A percentile compares a stretch with the other conserved stretches of the same genome.
Evolutionary conservation across 2,888 invertebrate genomes (phyloP).

Genomic region (Heliconius ethilla): DNA sequence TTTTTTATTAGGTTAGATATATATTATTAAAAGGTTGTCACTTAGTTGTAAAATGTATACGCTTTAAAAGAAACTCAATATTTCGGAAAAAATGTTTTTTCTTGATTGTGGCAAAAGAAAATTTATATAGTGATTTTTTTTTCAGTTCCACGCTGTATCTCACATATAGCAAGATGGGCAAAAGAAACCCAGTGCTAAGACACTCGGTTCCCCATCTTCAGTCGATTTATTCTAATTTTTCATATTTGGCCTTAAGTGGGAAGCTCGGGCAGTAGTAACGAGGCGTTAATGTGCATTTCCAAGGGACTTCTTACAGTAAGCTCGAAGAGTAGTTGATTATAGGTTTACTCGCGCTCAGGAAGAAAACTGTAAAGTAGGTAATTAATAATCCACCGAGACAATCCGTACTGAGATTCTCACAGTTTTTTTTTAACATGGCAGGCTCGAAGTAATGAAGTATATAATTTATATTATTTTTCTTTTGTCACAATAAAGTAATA

Average conservation of each 20-base stretch:
- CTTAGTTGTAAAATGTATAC: conserved; percentile 20
- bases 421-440: not conserved
- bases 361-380: too few relatives aligned
- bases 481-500: conserved; percentile 20
- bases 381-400: too few relatives aligned
- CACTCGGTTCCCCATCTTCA: not conserved
- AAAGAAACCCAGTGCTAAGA: not conserved
- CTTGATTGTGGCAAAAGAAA: not conserved
- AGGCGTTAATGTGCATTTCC: too few relatives aligned
- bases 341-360: too few relatives aligned
- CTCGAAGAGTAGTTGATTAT: too few relatives aligned
- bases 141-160: not conserved
- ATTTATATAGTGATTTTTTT: not conserved
- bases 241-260: too few relatives aligned
- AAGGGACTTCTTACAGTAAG: too few relatives aligned
- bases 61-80: conserved; percentile 10
- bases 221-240: too few relatives aligned
- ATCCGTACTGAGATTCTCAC: not conserved
- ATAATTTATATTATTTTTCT: not conserved
- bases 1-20: too few relatives aligned
- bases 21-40: conserved; percentile 24
- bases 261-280: too few relatives aligned
- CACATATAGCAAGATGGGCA: not conserved
- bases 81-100: not conserved
- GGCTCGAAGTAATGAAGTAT: not conserved